Evolutionary conservation across 2,888 invertebrate genomes (phyloP).

Genomic region (Podabrus alpinus): DNA sequence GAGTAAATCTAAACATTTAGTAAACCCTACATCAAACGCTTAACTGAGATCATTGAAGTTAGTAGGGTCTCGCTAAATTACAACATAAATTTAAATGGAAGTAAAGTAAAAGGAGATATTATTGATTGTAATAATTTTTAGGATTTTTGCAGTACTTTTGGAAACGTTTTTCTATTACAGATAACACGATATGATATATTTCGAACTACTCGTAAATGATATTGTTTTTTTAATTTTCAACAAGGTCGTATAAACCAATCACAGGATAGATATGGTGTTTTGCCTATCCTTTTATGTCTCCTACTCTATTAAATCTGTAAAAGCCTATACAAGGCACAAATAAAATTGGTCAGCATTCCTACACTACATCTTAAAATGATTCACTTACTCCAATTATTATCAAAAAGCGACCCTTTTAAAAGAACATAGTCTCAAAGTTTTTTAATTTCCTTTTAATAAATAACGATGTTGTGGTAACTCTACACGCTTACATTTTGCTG

Average conservation of each 20-base stretch:
- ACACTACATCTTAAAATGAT: background rate
- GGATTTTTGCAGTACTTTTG: background rate
- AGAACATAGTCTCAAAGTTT: background rate
- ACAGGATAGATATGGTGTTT: conserved; percentile 30
- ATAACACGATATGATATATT: background rate
- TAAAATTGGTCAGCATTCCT: conserved; percentile 52
- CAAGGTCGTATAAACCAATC: conserved; percentile 31
- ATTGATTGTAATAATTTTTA: background rate
- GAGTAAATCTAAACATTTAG: background rate
- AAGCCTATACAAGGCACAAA: conserved; percentile 55
- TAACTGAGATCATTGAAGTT: background rate
- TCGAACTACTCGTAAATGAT: background rate
- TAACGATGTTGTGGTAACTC: background rate
- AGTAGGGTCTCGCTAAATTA: background rate
- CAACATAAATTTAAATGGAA: background rate
- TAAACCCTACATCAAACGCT: background rate
- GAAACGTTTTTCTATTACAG: background rate
- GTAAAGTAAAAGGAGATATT: background rate
- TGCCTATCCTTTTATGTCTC: conserved; percentile 14
- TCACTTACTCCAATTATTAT: background rate
- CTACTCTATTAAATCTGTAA: conserved; percentile 32
- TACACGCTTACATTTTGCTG: background rate
- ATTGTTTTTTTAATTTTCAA: background rate
- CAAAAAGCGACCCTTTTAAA: background rate
- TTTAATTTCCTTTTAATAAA: background rate